Evolutionary conservation across 2,113 vertebrate genomes (phyloP), one percentile per base, ranked within the genome.

Genomic region (Alectura lathami): DNA sequence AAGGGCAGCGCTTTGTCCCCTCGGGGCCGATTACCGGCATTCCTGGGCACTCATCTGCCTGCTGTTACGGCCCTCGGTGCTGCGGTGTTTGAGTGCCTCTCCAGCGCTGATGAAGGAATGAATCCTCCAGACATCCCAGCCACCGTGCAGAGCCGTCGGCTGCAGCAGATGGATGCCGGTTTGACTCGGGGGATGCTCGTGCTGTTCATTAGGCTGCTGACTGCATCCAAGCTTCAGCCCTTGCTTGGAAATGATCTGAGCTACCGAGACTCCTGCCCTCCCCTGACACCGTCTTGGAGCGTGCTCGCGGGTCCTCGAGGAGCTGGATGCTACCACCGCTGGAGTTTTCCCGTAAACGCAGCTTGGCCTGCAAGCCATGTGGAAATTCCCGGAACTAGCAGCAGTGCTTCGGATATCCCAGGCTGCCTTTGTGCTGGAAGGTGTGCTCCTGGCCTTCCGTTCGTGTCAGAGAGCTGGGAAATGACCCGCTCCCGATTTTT

Each of bases 301-400:
- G 47, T 48, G 69, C n/a, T 81, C 0, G 0, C 21, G 10, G 50
- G 57, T 53, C 88, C 70, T 64, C 0, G 2, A 78, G 75, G 88
- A 85, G 88, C 43, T 88, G 88, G 88, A 78, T 59, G 94, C n/a
- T 68, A n/a, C 75, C 64, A 20, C 13, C 7, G 42, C 70, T 73
- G 17, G 48, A 78, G 75, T 21, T 53, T 91, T 93, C 91, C 91
- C 8, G 48, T 88, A 93, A 88, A 91, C 22, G 91, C 13, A 42
- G 30, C 23, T 85, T 91, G 88, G 80, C 53, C 24, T 24, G 59
- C 38, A 74, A 73, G 16, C 59, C 38, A 6, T 5, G 20, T 18
- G 54, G 75, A 88, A 88, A 63, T 85, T 85, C 88, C 69, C 84
- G 74, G 80, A 68, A 48, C 43, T 12, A 48, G 75, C 64, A 64